A percentile compares a stretch with the other conserved stretches of the same genome.
Evolutionary conservation across 35 echinoderm and acorn worm species (phyloP).

Genomic region (Ophiothrix spiculata): DNA sequence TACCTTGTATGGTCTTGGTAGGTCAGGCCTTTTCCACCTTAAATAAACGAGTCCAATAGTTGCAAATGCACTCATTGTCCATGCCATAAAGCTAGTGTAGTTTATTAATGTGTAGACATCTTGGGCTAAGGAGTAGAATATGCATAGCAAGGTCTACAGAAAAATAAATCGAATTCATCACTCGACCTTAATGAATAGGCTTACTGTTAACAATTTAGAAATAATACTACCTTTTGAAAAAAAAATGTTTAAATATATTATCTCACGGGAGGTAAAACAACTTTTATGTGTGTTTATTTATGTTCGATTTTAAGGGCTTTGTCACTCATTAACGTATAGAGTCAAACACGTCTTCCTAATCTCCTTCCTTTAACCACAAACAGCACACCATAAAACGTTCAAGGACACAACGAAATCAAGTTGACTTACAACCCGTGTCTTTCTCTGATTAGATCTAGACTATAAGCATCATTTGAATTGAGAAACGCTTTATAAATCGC

Average conservation of each 20-base stretch:
- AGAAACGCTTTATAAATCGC: too few relatives aligned
- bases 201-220: neutral
- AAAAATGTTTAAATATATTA: neutral
- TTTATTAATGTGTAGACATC: slow-evolving; percentile 47
- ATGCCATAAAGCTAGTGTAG: slow-evolving; percentile 58
- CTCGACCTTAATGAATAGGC: neutral
- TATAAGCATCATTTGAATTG: too few relatives aligned
- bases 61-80: slow-evolving; percentile 45
- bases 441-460: too few relatives aligned
- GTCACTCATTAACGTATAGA: too few relatives aligned
- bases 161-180: neutral
- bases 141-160: neutral
- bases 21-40: slow-evolving; percentile 32
- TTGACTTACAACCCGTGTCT: too few relatives aligned
- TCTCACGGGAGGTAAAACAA: neutral
- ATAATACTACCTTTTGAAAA: neutral
- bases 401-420: too few relatives aligned
- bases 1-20: slow-evolving; percentile 51
- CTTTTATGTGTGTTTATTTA: neutral
- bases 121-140: slow-evolving; percentile 22
- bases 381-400: too few relatives aligned
- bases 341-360: too few relatives aligned
- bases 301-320: neutral
- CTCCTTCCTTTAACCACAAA: too few relatives aligned
- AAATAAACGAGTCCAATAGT: slow-evolving; percentile 42